Conservation (phyloP, 2,797 vertebrate genomes). For the Pseudopleuronectes americanus region DNA sequence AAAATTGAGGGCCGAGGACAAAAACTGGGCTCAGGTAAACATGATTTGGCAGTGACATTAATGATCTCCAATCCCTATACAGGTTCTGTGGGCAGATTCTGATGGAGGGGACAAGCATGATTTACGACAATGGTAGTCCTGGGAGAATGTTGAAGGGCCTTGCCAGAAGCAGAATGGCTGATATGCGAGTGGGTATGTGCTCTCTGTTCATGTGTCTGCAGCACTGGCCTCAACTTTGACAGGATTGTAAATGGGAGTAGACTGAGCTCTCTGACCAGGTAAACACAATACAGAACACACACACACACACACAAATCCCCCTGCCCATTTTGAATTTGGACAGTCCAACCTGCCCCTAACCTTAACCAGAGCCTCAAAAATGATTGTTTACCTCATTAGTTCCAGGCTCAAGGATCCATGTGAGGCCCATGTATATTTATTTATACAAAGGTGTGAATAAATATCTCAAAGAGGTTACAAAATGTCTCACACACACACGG, state of each 20-base stretch:
- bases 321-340: not conserved
- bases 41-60: conserved; percentile 74
- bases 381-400: not conserved
- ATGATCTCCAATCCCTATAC: conserved; percentile 71
- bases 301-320: conserved; percentile 1
- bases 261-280: conserved; percentile 46
- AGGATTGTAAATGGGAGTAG: conserved; percentile 52
- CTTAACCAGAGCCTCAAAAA: not conserved
- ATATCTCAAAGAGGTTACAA: too few species aligned
- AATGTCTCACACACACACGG: not conserved
- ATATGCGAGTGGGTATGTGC: conserved; percentile 57
- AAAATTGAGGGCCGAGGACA: conserved; percentile 54
- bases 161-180: conserved; percentile 68
- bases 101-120: conserved; percentile 73
- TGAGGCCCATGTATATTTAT: too few species aligned
- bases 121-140: conserved; percentile 73
- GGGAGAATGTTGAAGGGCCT: conserved; percentile 63
- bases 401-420: not conserved
- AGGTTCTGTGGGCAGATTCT: conserved; percentile 68
- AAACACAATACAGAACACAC: conserved; percentile 32
- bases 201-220: conserved; percentile 58
- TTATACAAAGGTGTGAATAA: not conserved
- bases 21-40: conserved; percentile 74
- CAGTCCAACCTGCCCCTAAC: not conserved
- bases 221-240: conserved; percentile 58